Percentiles rank a stretch among this genome's conserved stretches.
These are phyloP conservation scores for Lutraria lutraria DNA, from an alignment of 2,888 invertebrate species.

Conservation along the genomic window DNA sequence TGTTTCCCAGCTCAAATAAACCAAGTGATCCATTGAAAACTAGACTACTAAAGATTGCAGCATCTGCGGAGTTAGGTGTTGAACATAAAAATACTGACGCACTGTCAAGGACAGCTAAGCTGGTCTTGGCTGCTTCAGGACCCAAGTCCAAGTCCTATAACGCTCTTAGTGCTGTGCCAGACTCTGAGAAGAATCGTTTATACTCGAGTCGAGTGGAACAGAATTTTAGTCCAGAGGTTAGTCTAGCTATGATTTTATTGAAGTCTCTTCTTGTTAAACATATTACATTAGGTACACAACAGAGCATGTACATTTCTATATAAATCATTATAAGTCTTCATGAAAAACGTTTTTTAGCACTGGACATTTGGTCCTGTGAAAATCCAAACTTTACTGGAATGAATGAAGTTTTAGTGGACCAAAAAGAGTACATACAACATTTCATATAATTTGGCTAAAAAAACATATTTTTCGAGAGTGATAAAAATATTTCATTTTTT, in stretches of 20 bases:
- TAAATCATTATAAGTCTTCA: too few relatives aligned
- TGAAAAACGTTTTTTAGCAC: too few relatives aligned
- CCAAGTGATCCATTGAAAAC: constrained; percentile 62
- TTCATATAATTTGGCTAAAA: too few relatives aligned
- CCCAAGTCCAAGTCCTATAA: constrained; percentile 33
- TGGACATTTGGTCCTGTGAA: too few relatives aligned
- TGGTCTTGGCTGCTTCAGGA: constrained; percentile 73
- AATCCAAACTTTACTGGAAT: too few relatives aligned
- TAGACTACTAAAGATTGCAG: constrained; percentile 75
- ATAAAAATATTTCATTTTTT: too few relatives aligned
- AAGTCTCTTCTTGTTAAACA: too few relatives aligned
- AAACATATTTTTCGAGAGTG: too few relatives aligned
- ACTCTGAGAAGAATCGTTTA: constrained; percentile 50
- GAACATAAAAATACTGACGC: constrained; percentile 65
- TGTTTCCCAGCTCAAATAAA: constrained; percentile 43
- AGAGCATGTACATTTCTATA: too few relatives aligned
- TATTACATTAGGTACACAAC: background rate
- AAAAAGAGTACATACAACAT: too few relatives aligned
- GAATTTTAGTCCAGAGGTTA: constrained; percentile 73
- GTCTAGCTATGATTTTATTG: background rate
- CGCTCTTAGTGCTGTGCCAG: constrained; percentile 32
- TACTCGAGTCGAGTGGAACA: constrained; percentile 74
- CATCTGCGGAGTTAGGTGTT: constrained; percentile 55
- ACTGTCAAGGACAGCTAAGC: constrained; percentile 75
- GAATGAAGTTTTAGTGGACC: too few relatives aligned